These are phyloP conservation scores for Jacana jacana DNA, from an alignment of 2,113 vertebrate species.

Conservation along the genomic window DNA sequence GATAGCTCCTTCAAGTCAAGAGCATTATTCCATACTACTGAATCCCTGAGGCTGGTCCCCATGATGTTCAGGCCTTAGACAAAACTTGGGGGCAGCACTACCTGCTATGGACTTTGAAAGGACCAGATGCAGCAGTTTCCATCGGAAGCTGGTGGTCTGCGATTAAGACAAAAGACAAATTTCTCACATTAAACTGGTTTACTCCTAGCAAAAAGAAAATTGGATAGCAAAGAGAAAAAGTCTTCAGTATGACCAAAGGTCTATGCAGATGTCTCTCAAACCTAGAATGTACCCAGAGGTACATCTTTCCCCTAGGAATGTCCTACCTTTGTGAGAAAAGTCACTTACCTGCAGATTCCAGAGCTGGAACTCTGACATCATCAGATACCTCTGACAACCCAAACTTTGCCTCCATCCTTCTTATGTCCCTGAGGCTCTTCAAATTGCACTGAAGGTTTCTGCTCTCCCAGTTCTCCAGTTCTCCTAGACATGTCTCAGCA, in stretches of 20 bases:
- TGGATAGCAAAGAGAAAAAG: background rate
- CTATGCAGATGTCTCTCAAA: background rate
- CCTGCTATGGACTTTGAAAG: background rate
- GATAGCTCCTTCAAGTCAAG: background rate
- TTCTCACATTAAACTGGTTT: background rate
- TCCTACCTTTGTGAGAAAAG: background rate
- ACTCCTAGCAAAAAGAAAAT: background rate
- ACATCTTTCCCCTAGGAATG: background rate
- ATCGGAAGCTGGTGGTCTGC: background rate
- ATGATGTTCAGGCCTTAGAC: background rate
- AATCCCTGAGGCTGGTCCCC: background rate
- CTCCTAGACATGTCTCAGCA: background rate
- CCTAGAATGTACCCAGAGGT: background rate
- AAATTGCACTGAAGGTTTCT: background rate
- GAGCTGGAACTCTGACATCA: background rate
- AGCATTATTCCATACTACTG: background rate
- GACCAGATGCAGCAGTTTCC: background rate
- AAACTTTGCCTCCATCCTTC: background rate
- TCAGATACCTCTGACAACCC: background rate
- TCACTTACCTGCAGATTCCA: background rate
- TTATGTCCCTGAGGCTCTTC: background rate
- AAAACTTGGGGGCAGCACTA: background rate
- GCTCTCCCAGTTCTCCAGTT: background rate
- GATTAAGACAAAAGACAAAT: background rate
- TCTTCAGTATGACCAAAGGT: background rate